phyloP scores from a whole-genome alignment of 2,113 vertebrate genomes.

The Phodopus roborovskii region DNA sequence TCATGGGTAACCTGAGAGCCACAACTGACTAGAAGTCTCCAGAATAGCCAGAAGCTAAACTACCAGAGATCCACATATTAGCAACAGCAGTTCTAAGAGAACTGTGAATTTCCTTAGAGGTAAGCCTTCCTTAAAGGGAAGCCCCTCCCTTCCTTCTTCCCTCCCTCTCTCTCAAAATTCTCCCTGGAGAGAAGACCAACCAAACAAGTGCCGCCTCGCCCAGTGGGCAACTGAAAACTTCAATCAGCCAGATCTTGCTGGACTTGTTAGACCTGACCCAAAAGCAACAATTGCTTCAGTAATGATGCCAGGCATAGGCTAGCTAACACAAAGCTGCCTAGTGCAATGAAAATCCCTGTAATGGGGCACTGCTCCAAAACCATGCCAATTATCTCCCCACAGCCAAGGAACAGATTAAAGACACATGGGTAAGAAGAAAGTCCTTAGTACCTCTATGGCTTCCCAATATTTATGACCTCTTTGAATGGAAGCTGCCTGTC shows the following conservation, averaged over 20 bases:
- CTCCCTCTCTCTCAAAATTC: not conserved
- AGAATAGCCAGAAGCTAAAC: constrained; percentile 13
- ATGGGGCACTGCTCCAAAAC: constrained; percentile 43
- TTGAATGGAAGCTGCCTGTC: not conserved
- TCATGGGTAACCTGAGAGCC: constrained; percentile 8
- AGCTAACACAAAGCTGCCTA: not conserved
- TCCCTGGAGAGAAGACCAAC: constrained; percentile 2
- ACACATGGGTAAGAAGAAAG: not conserved
- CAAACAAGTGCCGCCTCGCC: constrained; percentile 50
- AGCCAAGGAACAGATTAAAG: constrained; percentile 55
- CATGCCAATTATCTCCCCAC: not conserved
- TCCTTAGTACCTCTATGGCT: not conserved
- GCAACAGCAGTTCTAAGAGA: not conserved
- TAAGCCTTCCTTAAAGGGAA: not conserved
- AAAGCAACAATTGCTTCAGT: constrained; percentile 23
- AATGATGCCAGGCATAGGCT: constrained; percentile 12
- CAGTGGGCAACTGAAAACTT: not conserved
- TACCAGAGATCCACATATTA: not conserved
- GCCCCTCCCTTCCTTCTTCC: not conserved
- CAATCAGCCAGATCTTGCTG: constrained; percentile 35
- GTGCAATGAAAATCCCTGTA: constrained; percentile 24
- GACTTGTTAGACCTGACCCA: constrained; percentile 64
- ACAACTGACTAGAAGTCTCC: constrained; percentile 4
- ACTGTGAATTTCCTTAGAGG: not conserved
- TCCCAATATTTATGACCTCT: constrained; percentile 27